Evolutionary conservation across 2,888 invertebrate species (phyloP).

Genomic region (Coecobrya sp.): DNA sequence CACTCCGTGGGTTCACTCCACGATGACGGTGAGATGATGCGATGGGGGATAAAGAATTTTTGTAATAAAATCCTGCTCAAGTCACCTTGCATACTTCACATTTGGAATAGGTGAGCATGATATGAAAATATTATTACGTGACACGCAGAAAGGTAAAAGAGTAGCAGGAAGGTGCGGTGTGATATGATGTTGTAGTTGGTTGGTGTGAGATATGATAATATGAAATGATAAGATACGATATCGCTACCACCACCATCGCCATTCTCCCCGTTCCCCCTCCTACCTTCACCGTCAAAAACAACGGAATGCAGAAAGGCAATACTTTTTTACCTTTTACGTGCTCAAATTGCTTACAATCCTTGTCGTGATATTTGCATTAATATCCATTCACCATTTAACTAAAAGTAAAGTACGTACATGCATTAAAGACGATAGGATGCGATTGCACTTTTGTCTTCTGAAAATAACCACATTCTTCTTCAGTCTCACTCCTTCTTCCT

Average conservation of each 20-base stretch:
- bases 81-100: constrained; percentile 10
- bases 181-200: neutral
- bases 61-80: constrained; percentile 3
- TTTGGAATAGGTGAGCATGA: neutral
- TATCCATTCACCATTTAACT: neutral
- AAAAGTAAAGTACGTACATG: neutral
- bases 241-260: neutral
- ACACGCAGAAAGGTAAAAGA: neutral
- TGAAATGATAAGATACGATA: constrained; percentile 13
- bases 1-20: neutral
- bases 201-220: constrained; percentile 4
- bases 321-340: neutral
- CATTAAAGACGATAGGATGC: neutral
- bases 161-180: neutral
- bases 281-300: neutral
- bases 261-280: neutral
- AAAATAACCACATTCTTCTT: neutral
- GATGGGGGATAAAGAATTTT: constrained; percentile 13
- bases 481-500: neutral
- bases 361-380: constrained; percentile 20
- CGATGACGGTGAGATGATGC: neutral
- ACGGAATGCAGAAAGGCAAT: constrained; percentile 4
- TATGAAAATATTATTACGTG: constrained; percentile 7
- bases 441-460: neutral
- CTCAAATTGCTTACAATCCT: neutral